Evolutionary conservation across 2,113 vertebrate genomes (phyloP).

Genomic region (Sigmodon hispidus): DNA sequence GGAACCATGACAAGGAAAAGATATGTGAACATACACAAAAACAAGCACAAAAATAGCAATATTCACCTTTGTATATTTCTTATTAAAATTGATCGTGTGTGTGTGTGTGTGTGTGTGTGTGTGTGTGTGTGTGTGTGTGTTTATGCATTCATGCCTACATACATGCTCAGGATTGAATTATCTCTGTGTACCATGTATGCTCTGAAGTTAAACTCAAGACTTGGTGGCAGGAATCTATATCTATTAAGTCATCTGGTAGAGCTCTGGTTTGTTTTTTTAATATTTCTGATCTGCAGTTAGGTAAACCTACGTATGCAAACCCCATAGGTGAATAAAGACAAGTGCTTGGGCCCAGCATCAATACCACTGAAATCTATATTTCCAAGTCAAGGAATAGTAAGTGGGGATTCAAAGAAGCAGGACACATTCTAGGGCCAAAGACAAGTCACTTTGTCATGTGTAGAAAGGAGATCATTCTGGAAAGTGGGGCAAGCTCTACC

Average conservation of each 20-base stretch:
- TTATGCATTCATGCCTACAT: neutral
- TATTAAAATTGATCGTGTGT: neutral
- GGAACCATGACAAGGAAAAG: neutral
- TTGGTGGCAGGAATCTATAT: neutral
- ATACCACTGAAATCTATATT: neutral
- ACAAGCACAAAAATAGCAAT: too few relatives aligned
- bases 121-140: neutral
- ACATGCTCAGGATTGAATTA: neutral
- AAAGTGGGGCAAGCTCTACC: rapidly evolving
- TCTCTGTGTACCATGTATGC: neutral
- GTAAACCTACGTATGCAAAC: neutral
- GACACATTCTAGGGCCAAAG: neutral
- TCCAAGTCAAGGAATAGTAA: neutral
- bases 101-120: too few relatives aligned
- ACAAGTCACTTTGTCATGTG: neutral
- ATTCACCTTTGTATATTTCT: neutral
- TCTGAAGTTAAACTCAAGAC: neutral
- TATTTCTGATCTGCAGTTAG: neutral
- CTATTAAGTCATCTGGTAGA: neutral
- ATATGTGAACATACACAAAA: neutral
- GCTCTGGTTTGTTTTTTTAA: neutral
- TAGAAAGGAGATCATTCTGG: neutral
- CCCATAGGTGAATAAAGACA: too few relatives aligned
- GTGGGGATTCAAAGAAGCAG: neutral
- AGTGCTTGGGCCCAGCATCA: too few relatives aligned